Conservation (phyloP, 2,113 vertebrate species). For the Fukomys damarensis region DNA sequence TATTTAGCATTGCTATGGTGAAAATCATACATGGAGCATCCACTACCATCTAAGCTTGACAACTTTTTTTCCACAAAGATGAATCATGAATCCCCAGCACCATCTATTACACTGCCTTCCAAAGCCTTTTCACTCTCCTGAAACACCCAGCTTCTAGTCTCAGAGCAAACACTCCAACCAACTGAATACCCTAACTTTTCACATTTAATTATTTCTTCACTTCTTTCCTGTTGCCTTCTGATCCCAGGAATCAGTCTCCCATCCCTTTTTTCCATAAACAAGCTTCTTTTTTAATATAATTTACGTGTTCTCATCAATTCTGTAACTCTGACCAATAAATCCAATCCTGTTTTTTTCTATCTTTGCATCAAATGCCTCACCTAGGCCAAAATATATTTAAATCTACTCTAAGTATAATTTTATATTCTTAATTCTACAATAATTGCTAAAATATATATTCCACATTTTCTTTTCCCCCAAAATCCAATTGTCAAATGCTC, state of each 20-base stretch:
- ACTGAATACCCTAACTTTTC: neutral
- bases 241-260: neutral
- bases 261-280: neutral
- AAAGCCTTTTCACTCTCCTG: neutral
- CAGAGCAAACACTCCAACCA: neutral
- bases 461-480: neutral
- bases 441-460: neutral
- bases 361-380: neutral
- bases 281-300: neutral
- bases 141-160: neutral
- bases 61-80: neutral
- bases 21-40: neutral
- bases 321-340: neutral
- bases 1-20: neutral
- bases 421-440: neutral
- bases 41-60: neutral
- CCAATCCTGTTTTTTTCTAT: conserved; percentile 4
- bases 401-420: neutral
- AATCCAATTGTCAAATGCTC: neutral
- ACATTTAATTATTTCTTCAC: neutral
- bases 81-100: neutral
- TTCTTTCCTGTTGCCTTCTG: neutral
- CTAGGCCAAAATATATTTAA: conserved; percentile 35
- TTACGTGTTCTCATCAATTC: neutral
- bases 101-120: neutral